Evolutionary conservation across 2,113 vertebrate species (phyloP).

Genomic region (Formicarius rufipectus): DNA sequence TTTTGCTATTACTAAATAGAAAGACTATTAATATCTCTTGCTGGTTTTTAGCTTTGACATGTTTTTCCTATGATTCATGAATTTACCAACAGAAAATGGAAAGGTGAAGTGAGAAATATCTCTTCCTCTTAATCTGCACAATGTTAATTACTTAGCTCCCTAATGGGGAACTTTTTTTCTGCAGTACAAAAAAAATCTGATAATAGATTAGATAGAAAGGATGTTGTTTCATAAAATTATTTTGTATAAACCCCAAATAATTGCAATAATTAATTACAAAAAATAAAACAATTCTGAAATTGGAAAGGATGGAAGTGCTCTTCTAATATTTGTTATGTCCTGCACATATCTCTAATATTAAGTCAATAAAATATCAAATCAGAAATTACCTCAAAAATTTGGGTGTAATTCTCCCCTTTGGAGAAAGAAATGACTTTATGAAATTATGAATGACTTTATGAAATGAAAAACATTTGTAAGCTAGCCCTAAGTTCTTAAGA

Average conservation of each 20-base stretch:
- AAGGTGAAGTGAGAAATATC: not conserved
- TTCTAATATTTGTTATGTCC: not conserved
- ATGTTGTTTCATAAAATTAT: not conserved
- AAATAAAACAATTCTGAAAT: not conserved
- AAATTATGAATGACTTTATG: not conserved
- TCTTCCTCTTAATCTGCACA: not conserved
- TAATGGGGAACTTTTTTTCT: not conserved
- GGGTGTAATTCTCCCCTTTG: not conserved
- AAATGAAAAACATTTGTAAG: not conserved
- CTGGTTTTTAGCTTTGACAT: not conserved
- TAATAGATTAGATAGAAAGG: not conserved
- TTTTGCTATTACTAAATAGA: constrained; percentile 41
- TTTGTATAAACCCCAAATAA: not conserved
- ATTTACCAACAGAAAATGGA: not conserved
- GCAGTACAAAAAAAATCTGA: not conserved
- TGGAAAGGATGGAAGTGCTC: not conserved
- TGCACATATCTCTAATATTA: not conserved
- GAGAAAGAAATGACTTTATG: not conserved
- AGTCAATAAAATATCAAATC: not conserved
- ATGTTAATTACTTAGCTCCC: not conserved
- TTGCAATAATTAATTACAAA: too few relatives aligned
- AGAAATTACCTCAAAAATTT: not conserved
- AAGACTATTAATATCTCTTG: constrained; percentile 41
- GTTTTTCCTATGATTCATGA: not conserved
- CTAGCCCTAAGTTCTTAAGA: not conserved